A percentile compares a stretch with the other conserved stretches of the same genome.
Conservation (phyloP, 2,888 invertebrate species). For the Drosophila gaucha region DNA sequence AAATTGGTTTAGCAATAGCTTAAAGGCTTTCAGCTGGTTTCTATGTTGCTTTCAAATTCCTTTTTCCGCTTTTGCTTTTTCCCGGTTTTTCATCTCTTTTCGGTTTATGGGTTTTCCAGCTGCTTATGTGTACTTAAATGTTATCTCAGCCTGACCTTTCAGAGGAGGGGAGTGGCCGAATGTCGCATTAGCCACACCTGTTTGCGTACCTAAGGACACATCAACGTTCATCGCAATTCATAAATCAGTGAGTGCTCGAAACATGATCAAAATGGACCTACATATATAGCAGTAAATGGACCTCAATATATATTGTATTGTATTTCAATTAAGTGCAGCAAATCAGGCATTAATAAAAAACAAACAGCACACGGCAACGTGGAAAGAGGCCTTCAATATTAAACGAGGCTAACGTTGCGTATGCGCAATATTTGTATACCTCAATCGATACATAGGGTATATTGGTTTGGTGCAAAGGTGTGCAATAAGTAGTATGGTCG, state of each 20-base stretch:
- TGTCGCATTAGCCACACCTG: slow-evolving; percentile 5
- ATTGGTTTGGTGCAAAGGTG: no score
- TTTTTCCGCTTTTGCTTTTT: neutral
- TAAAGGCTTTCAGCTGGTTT: slow-evolving; percentile 9
- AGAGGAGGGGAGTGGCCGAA: no score
- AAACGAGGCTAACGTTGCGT: slow-evolving; percentile 26
- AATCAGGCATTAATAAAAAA: slow-evolving; percentile 1
- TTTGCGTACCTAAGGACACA: neutral
- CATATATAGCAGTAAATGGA: neutral
- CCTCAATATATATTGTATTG: neutral
- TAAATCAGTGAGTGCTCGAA: slow-evolving; percentile 2
- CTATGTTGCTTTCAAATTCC: neutral
- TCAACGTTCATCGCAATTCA: slow-evolving; percentile 2
- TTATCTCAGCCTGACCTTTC: slow-evolving; percentile 4
- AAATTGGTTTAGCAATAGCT: slow-evolving; percentile 6
- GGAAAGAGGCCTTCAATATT: neutral
- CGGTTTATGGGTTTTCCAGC: slow-evolving; percentile 2
- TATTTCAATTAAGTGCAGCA: neutral
- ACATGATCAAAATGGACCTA: neutral
- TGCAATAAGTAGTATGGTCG: no score
- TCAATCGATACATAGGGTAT: neutral
- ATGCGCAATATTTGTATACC: slow-evolving; percentile 33
- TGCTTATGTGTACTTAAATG: slow-evolving; percentile 1
- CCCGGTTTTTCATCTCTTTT: neutral
- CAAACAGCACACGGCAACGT: no score